Evolutionary conservation across 1,140 invertebrate species (phyloP).

Genomic region (Condylostylus longicornis): DNA sequence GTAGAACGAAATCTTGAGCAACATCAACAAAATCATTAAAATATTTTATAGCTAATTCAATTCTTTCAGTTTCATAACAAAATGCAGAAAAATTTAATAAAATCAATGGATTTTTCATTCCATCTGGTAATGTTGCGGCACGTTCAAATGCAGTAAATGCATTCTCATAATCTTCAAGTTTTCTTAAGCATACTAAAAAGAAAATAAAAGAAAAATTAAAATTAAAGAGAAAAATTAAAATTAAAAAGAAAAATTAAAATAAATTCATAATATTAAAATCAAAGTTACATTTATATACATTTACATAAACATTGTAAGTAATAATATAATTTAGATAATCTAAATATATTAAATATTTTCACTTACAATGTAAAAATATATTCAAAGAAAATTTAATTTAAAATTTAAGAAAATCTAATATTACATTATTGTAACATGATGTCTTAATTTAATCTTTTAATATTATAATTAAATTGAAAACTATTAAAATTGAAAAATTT

Average conservation of each 20-base stretch:
- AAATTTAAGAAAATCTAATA: no score
- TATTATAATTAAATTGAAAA: no score
- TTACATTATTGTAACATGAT: no score
- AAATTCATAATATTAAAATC: no score
- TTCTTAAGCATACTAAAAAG: slow-evolving; percentile 31
- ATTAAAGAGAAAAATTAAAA: not conserved
- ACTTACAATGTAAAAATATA: no score
- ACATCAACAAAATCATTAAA: slow-evolving; percentile 23
- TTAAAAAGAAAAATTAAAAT: not conserved
- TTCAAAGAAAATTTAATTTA: no score
- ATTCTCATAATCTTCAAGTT: slow-evolving; percentile 34
- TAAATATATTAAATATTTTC: no score
- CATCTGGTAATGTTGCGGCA: slow-evolving; percentile 11
- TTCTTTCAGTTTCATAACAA: slow-evolving; percentile 21
- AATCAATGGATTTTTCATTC: slow-evolving; percentile 22
- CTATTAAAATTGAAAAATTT: no score
- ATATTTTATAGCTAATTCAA: slow-evolving; percentile 20
- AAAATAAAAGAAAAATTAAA: slow-evolving; percentile 1
- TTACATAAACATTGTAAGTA: no score
- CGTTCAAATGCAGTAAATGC: slow-evolving; percentile 32
- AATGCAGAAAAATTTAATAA: slow-evolving; percentile 26
- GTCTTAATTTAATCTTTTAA: no score
- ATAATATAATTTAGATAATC: no score
- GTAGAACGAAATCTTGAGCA: slow-evolving; percentile 23
- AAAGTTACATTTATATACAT: no score